Evolutionary conservation across 2,797 vertebrate species (phyloP).

Genomic region (Sebastiscus tertius): DNA sequence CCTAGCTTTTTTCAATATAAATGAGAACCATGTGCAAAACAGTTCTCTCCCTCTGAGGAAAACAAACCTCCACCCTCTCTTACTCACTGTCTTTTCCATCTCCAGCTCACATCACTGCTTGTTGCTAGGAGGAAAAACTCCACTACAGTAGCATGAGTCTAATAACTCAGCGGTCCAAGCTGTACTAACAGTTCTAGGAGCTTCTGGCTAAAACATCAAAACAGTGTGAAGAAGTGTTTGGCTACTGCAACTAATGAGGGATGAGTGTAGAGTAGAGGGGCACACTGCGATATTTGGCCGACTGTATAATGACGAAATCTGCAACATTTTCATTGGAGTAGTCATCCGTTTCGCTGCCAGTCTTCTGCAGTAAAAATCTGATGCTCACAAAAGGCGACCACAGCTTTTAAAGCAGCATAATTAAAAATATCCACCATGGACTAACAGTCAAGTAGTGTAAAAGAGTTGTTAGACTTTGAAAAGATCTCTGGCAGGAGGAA

Average conservation of each 20-base stretch:
- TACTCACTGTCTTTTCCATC: conserved; percentile 8
- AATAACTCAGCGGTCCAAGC: not conserved
- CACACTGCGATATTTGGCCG: not conserved
- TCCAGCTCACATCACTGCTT: conserved; percentile 7
- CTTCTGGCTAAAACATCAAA: conserved; percentile 20
- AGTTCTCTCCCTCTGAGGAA: not conserved
- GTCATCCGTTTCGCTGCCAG: not conserved
- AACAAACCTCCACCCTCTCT: not conserved
- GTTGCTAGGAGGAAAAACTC: conserved; percentile 28
- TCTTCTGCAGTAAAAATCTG: not conserved
- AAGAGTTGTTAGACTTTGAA: not conserved
- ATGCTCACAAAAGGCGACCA: not conserved
- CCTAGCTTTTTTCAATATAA: not conserved
- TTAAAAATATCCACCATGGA: not conserved
- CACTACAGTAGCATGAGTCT: conserved; percentile 15
- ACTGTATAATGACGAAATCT: not conserved
- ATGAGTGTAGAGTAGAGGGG: not conserved
- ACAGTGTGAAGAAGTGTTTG: not conserved
- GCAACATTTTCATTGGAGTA: not conserved
- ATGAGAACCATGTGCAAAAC: not conserved
- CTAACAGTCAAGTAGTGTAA: not conserved
- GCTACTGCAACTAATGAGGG: not conserved
- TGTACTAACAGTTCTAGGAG: conserved; percentile 2
- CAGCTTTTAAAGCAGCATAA: not conserved
- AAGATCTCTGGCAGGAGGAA: not conserved